These are phyloP conservation scores for Aplochiton taeniatus DNA, from an alignment of 2,797 vertebrate species.

Conservation along the genomic window DNA sequence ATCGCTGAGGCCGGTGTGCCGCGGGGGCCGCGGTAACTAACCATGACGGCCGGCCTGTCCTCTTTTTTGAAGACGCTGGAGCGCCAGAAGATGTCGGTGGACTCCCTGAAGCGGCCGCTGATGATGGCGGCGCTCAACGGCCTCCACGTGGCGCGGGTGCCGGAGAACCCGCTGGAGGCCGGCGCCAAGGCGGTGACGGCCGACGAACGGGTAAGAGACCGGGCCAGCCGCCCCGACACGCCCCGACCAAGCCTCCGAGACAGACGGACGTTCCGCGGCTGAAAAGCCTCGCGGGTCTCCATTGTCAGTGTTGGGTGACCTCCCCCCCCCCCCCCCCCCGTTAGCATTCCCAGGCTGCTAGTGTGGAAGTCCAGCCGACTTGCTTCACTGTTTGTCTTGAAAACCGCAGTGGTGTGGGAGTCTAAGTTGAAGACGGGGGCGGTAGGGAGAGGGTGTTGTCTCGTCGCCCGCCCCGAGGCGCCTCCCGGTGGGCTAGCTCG, in stretches of 20 bases:
- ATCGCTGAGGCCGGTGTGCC: slow-evolving; percentile 16
- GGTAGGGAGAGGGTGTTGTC: too few species aligned
- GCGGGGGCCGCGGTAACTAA: slow-evolving; percentile 71
- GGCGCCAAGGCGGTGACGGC: slow-evolving; percentile 75
- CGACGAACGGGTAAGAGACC: slow-evolving; percentile 89
- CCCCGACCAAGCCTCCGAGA: too few species aligned
- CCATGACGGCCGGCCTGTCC: slow-evolving; percentile 75
- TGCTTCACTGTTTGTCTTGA: too few species aligned
- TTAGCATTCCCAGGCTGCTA: too few species aligned
- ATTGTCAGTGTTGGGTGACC: too few species aligned
- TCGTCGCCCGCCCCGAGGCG: not conserved
- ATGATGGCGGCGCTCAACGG: slow-evolving; percentile 95
- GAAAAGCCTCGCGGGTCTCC: too few species aligned
- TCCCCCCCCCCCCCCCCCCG: too few species aligned
- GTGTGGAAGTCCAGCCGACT: too few species aligned
- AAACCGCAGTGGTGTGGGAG: too few species aligned
- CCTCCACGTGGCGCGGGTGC: slow-evolving; percentile 86
- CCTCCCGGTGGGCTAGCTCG: slow-evolving; percentile 18
- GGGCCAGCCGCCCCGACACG: not conserved
- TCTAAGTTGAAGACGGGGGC: too few species aligned
- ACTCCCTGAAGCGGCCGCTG: slow-evolving; percentile 94
- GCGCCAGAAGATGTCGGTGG: slow-evolving; percentile 96
- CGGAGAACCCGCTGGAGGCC: slow-evolving; percentile 83
- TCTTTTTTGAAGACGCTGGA: slow-evolving; percentile 89
- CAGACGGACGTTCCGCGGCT: too few species aligned